Conservation (phyloP, 2,113 vertebrate genomes). For the Seriola aureovittata region DNA sequence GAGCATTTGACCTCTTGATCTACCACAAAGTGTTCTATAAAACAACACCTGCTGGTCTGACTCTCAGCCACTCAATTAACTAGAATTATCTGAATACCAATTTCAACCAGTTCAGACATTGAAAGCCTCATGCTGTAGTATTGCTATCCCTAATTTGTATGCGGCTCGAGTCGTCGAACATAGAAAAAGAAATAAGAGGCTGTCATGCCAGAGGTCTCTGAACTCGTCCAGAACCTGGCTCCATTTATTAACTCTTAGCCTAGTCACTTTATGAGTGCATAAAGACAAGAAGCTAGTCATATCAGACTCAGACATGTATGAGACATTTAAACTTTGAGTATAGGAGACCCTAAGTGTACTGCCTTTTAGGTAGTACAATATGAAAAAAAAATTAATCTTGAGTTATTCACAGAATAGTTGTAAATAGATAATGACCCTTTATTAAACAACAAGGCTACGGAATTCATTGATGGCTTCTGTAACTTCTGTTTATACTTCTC, state of each 20-base stretch:
- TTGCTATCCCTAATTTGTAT: background rate
- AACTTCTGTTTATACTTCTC: background rate
- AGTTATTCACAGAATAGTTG: background rate
- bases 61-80: constrained; percentile 24
- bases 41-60: constrained; percentile 21
- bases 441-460: background rate
- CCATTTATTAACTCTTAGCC: background rate
- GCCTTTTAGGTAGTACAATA: background rate
- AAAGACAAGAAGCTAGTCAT: background rate
- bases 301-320: background rate
- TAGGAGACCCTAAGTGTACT: background rate
- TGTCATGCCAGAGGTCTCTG: background rate
- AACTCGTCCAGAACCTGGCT: background rate
- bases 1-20: constrained; percentile 8
- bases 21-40: background rate
- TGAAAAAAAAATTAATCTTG: background rate
- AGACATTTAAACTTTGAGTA: background rate
- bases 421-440: background rate
- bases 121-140: background rate
- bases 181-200: background rate
- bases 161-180: background rate
- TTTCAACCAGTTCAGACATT: constrained; percentile 31
- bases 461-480: too few relatives aligned
- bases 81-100: constrained; percentile 27
- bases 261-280: background rate